Conservation (phyloP, 1,140 invertebrate genomes). For the Melanaphis sacchari region DNA sequence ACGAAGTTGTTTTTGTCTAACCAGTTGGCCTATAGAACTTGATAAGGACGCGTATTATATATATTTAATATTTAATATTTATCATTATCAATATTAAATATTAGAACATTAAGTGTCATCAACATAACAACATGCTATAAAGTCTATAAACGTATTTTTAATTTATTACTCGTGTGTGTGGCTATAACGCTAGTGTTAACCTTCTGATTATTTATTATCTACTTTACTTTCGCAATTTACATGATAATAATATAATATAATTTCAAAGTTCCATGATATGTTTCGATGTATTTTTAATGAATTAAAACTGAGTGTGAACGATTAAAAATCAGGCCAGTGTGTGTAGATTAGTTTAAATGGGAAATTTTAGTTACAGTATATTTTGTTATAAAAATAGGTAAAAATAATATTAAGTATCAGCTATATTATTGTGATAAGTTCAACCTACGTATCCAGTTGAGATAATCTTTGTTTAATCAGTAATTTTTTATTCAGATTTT, state of each 20-base stretch:
- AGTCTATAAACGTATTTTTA: background rate
- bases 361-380: background rate
- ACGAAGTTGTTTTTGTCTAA: background rate
- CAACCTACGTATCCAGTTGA: background rate
- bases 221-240: background rate
- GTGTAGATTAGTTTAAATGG: too few species aligned
- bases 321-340: background rate
- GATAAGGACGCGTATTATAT: background rate
- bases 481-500: constrained; percentile 4
- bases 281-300: background rate
- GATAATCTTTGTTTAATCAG: constrained; percentile 3
- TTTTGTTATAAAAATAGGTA: background rate
- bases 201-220: background rate
- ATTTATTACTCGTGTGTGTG: background rate
- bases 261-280: background rate
- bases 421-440: background rate
- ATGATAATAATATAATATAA: background rate
- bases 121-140: background rate
- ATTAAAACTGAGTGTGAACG: background rate
- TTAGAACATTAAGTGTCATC: background rate
- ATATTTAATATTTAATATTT: background rate
- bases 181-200: background rate
- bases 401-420: background rate
- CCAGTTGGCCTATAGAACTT: background rate
- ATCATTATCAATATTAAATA: background rate